Conservation (phyloP, 23 tunicate genomes). For the Corella eumyota region DNA sequence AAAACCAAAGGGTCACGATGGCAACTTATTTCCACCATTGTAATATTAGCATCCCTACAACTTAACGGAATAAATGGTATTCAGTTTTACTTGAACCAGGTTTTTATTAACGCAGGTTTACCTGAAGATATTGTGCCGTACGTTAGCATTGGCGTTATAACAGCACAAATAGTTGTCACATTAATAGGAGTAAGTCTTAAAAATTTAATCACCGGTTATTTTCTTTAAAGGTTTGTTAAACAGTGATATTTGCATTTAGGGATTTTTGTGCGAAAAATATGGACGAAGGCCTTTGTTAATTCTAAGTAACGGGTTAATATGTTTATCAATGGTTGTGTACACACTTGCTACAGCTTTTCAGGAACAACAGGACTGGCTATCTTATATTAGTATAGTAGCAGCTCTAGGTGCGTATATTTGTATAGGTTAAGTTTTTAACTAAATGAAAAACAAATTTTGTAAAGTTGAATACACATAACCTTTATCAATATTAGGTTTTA, state of each 20-base stretch:
- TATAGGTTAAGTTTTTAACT: not conserved
- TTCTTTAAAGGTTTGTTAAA: not conserved
- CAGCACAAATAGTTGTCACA: slow-evolving; percentile 11
- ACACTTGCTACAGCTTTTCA: slow-evolving; percentile 19
- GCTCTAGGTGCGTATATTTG: slow-evolving; percentile 4
- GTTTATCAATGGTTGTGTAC: slow-evolving; percentile 16
- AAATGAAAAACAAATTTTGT: not conserved
- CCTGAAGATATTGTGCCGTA: slow-evolving; percentile 8
- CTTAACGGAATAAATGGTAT: slow-evolving; percentile 44
- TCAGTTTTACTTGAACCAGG: slow-evolving; percentile 27
- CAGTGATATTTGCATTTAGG: slow-evolving; percentile 9
- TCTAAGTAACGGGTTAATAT: slow-evolving; percentile 14
- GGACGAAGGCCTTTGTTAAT: slow-evolving; percentile 35
- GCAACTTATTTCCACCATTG: slow-evolving; percentile 25
- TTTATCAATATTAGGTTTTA: slow-evolving; percentile 11
- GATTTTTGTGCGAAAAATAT: slow-evolving; percentile 12
- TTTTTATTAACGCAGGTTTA: slow-evolving; percentile 30
- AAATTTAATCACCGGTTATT: not conserved
- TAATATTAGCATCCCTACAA: slow-evolving; percentile 19
- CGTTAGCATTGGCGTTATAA: slow-evolving; percentile 14
- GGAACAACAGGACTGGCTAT: slow-evolving; percentile 9
- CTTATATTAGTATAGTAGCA: slow-evolving; percentile 28
- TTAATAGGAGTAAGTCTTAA: slow-evolving; percentile 10
- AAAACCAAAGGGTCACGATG: slow-evolving; percentile 9
- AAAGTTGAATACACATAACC: not conserved